These are phyloP conservation scores for Dreissena rostriformis DNA, from an alignment of 1,140 invertebrate species.

Conservation along the genomic window DNA sequence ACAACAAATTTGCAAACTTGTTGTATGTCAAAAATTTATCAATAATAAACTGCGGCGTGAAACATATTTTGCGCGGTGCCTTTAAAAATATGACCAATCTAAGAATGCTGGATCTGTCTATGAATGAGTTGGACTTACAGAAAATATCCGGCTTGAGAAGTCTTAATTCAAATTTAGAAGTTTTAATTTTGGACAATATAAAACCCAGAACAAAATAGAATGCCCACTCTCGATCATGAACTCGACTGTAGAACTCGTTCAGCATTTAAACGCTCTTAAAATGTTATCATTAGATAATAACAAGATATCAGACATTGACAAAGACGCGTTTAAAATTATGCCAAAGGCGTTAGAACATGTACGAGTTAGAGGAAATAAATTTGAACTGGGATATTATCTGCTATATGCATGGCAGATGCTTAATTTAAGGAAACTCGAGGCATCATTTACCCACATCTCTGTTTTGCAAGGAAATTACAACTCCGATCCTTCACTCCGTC, in stretches of 20 bases:
- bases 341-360: background rate
- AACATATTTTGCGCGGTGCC: background rate
- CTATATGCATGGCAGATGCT: background rate
- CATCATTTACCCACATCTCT: background rate
- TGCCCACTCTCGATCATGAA: background rate
- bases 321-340: background rate
- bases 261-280: background rate
- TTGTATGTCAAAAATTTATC: background rate
- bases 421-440: constrained; percentile 1
- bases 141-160: background rate
- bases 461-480: background rate
- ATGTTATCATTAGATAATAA: constrained; percentile 21
- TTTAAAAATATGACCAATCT: constrained; percentile 10
- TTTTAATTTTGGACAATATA: too few species aligned
- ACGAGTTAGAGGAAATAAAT: background rate
- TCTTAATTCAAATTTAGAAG: constrained; percentile 1
- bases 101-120: constrained; percentile 32
- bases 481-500: background rate
- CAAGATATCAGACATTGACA: background rate
- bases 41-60: constrained; percentile 14
- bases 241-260: background rate
- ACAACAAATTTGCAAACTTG: constrained; percentile 4
- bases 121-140: background rate
- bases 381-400: background rate
- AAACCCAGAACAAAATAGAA: background rate